Evolutionary conservation across 2,888 invertebrate species (phyloP).

Genomic region (Drosophila ochracea): DNA sequence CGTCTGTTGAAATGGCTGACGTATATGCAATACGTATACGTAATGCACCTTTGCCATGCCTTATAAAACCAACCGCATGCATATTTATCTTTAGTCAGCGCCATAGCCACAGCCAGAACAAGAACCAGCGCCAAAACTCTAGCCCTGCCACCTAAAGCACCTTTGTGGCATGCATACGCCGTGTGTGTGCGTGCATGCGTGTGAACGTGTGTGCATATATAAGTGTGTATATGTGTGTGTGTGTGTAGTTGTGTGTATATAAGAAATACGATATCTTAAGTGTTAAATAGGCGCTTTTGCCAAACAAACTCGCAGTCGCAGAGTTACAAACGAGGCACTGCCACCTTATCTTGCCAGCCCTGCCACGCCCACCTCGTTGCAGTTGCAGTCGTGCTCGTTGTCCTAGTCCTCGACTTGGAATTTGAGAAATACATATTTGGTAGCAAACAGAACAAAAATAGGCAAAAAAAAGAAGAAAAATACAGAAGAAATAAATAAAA

Average conservation of each 20-base stretch:
- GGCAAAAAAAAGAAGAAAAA: slow-evolving; percentile 4
- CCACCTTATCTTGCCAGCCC: slow-evolving; percentile 54
- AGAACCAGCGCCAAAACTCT: slow-evolving; percentile 12
- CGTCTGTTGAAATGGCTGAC: slow-evolving; percentile 76
- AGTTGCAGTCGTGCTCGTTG: slow-evolving; percentile 26
- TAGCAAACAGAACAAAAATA: slow-evolving; percentile 26
- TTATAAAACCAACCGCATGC: slow-evolving; percentile 73
- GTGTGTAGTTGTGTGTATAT: slow-evolving; percentile 44
- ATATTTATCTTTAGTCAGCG: slow-evolving; percentile 70
- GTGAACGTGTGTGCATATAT: slow-evolving; percentile 5
- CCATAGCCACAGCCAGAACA: slow-evolving; percentile 22
- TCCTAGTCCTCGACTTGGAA: slow-evolving; percentile 30
- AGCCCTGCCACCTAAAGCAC: slow-evolving; percentile 17
- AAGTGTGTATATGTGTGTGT: slow-evolving; percentile 31
- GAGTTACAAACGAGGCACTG: slow-evolving; percentile 61
- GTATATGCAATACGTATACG: slow-evolving; percentile 52
- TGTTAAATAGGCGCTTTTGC: slow-evolving; percentile 80
- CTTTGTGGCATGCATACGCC: slow-evolving; percentile 42
- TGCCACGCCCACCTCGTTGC: slow-evolving; percentile 67
- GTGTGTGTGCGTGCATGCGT: slow-evolving; percentile 20
- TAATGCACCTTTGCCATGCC: slow-evolving; percentile 66
- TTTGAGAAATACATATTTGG: slow-evolving; percentile 56
- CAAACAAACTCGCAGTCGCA: slow-evolving; percentile 68
- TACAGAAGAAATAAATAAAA: slow-evolving; percentile 20
- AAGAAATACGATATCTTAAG: slow-evolving; percentile 79